Evolutionary conservation across 2,888 invertebrate species (phyloP).

Genomic region (Cheilosia soror): DNA sequence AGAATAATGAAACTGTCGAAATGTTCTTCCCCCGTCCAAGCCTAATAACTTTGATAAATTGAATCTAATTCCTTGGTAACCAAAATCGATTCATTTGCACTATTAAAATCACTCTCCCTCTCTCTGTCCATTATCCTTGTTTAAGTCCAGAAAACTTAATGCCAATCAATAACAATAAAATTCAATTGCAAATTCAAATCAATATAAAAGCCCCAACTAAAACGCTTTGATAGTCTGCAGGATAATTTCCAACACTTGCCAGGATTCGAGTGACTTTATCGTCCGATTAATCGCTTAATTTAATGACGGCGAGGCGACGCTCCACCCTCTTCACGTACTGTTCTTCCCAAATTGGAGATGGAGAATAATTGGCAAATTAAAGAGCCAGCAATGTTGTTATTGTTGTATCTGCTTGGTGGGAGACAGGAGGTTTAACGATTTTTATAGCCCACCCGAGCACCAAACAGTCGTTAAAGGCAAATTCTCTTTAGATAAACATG

Average conservation of each 20-base stretch:
- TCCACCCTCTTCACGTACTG: neutral
- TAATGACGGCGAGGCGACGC: slow-evolving; percentile 45
- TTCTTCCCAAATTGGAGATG: slow-evolving; percentile 39
- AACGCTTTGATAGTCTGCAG: slow-evolving; percentile 58
- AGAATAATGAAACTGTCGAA: neutral
- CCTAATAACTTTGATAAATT: slow-evolving; percentile 22
- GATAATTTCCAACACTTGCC: slow-evolving; percentile 61
- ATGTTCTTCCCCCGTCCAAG: neutral
- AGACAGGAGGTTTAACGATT: slow-evolving; percentile 29
- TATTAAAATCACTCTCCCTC: slow-evolving; percentile 31
- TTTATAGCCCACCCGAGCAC: slow-evolving; percentile 56
- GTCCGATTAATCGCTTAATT: slow-evolving; percentile 73
- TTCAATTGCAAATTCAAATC: slow-evolving; percentile 74
- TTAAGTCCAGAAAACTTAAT: slow-evolving; percentile 30
- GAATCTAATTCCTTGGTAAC: slow-evolving; percentile 21
- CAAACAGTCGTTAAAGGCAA: slow-evolving; percentile 59
- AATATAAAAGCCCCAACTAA: slow-evolving; percentile 63
- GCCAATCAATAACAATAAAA: slow-evolving; percentile 73
- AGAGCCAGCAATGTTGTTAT: slow-evolving; percentile 17
- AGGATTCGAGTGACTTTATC: slow-evolving; percentile 59
- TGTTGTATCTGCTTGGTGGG: neutral
- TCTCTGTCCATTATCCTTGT: slow-evolving; percentile 3
- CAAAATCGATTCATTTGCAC: slow-evolving; percentile 26
- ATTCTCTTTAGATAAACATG: slow-evolving; percentile 63
- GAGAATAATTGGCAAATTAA: slow-evolving; percentile 74